These are phyloP conservation scores for Drosophila colorata DNA, from an alignment of 2,888 invertebrate species.

Conservation along the genomic window DNA sequence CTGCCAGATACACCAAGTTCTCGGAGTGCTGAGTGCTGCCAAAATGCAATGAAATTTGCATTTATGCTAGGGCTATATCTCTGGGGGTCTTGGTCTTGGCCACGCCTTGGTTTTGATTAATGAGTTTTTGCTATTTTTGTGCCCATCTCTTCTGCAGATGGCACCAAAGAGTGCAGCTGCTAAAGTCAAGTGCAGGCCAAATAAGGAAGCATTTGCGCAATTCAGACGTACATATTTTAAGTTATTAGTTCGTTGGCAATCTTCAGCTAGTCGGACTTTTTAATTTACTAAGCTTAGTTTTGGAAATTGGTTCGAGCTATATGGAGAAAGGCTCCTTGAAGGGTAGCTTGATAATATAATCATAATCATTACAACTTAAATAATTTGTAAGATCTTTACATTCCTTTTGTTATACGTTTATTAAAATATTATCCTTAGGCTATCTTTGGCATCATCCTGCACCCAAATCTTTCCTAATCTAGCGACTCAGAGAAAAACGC, in stretches of 20 bases:
- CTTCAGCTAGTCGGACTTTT: background rate
- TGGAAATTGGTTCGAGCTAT: background rate
- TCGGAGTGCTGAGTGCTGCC: constrained; percentile 33
- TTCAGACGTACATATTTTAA: background rate
- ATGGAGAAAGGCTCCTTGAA: too few species aligned
- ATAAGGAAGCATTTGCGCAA: constrained; percentile 2
- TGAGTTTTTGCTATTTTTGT: constrained; percentile 70
- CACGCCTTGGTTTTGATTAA: constrained; percentile 61
- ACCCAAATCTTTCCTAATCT: too few species aligned
- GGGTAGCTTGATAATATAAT: too few species aligned
- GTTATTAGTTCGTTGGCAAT: background rate
- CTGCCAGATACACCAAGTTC: constrained; percentile 7
- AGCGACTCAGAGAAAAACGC: too few species aligned
- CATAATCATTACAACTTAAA: too few species aligned
- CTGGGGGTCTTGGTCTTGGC: constrained; percentile 40
- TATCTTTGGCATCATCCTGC: too few species aligned
- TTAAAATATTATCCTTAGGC: too few species aligned
- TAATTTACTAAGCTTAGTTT: background rate
- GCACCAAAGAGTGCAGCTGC: constrained; percentile 37
- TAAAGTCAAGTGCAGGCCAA: constrained; percentile 39
- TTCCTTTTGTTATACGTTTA: too few species aligned
- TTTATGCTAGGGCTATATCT: constrained; percentile 33
- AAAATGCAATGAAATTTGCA: constrained; percentile 55
- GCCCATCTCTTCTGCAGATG: constrained; percentile 26
- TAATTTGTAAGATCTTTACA: too few species aligned